Percentiles rank a stretch among this genome's conserved stretches.
These are phyloP conservation scores for Lepus timidus DNA, from an alignment of 2,113 vertebrate species.

Conservation along the genomic window DNA sequence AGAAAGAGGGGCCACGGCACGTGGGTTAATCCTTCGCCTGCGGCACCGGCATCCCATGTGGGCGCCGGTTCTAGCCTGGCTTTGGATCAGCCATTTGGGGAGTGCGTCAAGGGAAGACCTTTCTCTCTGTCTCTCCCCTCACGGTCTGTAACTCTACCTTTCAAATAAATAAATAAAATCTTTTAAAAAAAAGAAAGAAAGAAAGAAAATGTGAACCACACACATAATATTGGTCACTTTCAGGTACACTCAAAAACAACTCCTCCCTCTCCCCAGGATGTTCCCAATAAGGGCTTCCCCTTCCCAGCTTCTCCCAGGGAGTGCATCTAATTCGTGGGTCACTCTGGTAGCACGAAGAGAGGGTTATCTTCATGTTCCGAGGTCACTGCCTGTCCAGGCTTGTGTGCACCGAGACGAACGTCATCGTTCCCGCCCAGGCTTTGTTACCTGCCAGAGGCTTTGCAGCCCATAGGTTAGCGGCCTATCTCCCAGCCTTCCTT, in stretches of 20 bases:
- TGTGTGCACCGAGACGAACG: background rate
- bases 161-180: too few species aligned
- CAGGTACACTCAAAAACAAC: background rate
- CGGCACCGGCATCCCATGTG: too few species aligned
- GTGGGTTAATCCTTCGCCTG: too few species aligned
- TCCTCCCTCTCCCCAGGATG: background rate
- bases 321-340: background rate
- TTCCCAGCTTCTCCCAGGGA: background rate
- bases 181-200: background rate
- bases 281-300: background rate
- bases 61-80: too few species aligned
- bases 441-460: background rate
- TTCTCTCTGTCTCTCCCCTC: too few species aligned
- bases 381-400: background rate
- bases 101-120: too few species aligned
- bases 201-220: background rate
- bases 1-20: background rate
- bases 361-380: background rate
- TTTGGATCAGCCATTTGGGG: too few species aligned
- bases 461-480: background rate
- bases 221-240: background rate
- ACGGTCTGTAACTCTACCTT: too few species aligned
- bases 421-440: background rate
- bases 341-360: background rate
- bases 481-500: background rate